These are phyloP conservation scores for Bimastos eiseni DNA, from an alignment of 2,888 invertebrate genomes.

Conservation along the genomic window DNA sequence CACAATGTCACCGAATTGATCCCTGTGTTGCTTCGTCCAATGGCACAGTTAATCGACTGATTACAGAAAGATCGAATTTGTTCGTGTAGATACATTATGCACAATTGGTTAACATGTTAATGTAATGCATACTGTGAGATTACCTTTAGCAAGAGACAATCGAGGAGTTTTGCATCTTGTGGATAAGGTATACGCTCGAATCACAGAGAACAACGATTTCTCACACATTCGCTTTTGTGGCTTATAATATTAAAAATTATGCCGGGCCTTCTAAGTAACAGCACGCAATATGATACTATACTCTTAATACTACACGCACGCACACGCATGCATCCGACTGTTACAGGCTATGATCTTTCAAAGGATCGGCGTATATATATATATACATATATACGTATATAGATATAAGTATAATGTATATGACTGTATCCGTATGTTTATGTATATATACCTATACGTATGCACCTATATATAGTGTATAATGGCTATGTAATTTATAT, in stretches of 20 bases:
- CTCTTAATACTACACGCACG: background rate
- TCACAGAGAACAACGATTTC: background rate
- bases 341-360: slow-evolving; percentile 13
- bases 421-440: background rate
- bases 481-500: slow-evolving; percentile 3
- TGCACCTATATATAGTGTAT: background rate
- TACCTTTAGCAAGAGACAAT: background rate
- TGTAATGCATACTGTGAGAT: background rate
- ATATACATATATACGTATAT: background rate
- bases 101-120: background rate
- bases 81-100: background rate
- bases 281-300: background rate
- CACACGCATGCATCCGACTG: background rate
- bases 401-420: background rate
- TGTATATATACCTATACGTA: background rate
- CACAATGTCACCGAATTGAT: background rate
- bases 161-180: background rate
- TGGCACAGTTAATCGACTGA: background rate
- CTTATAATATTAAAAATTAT: background rate
- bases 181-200: background rate
- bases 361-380: background rate
- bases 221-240: background rate
- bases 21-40: background rate
- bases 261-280: background rate
- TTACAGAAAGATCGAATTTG: background rate